Evolutionary conservation across 2,888 invertebrate species (phyloP), one percentile per base, ranked within the genome.

Genomic region (Andrena trimmerana): DNA sequence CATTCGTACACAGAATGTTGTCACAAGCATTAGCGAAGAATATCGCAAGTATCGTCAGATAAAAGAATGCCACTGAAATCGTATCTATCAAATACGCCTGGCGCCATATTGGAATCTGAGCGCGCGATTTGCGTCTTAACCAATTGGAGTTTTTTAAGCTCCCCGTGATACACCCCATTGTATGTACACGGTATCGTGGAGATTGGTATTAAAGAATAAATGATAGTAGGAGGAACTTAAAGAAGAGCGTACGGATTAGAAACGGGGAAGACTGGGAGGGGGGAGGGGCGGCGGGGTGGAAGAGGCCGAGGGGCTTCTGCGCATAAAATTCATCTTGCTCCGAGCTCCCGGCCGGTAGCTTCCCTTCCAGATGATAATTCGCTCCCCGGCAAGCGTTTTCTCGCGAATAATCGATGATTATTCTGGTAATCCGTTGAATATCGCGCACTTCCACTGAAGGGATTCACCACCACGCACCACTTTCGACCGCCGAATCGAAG

Each of bases 401-500:
- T 7, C n/a, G 29, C n/a, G 10, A 42, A 10, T 20, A 16, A 60
- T 20, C 7, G 36, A 69, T n/a, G 69, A 69, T 57, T 57, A 57
- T 24, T 62, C 48, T 16, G 10, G 2, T 31, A 16, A 42, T 13
- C 27, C 52, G 50, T 76, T 57, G 60, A 77, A 78, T 54, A n/a
- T 59, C 57, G 42, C 50, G 65, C 57, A 78, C 13, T 78, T 65
- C 27, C 50, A 24, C 3, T 6, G 52, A 24, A 8, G 20, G n/a
- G 66, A 48, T 31, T 42, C 66, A 71, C 50, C 52, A 29, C 27
- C 33, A 16, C 50, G 20, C 31, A 65, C 10, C 66, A 50, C 70
- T 36, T 48, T 42, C 42, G 29, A 65, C 74, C 65, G 80, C 57
- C 69, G 66, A 75, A 82, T 82, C 81, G 81, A 82, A 81, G 75